These are phyloP conservation scores for Palloptera scutellata DNA, from an alignment of 2,888 invertebrate genomes.

Conservation along the genomic window DNA sequence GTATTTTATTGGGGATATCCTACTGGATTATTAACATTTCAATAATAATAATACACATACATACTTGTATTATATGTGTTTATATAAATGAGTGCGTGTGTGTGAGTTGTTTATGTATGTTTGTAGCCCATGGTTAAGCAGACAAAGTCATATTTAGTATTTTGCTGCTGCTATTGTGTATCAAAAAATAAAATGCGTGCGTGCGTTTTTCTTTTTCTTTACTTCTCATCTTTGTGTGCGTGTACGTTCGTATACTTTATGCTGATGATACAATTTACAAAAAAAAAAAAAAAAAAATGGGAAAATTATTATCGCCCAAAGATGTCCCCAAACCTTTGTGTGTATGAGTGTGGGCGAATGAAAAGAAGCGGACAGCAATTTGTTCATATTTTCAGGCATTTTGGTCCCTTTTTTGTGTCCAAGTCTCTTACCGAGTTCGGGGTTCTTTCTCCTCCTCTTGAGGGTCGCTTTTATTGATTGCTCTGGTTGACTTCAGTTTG, in stretches of 20 bases:
- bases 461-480: too few species aligned
- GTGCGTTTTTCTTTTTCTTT: not conserved
- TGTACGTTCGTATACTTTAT: conserved; percentile 25
- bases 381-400: too few species aligned
- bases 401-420: too few species aligned
- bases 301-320: conserved; percentile 7
- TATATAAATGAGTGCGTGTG: not conserved
- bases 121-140: conserved; percentile 7
- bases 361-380: too few species aligned
- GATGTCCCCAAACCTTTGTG: not conserved
- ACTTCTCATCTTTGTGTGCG: not conserved
- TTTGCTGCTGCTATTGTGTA: conserved; percentile 13
- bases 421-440: too few species aligned
- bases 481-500: too few species aligned
- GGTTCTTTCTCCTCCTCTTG: too few species aligned
- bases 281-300: conserved; percentile 2
- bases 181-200: conserved; percentile 17
- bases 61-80: not conserved
- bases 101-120: conserved; percentile 21
- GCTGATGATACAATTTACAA: conserved; percentile 45
- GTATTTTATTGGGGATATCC: conserved; percentile 40
- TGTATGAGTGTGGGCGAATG: not conserved
- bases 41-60: conserved; percentile 42
- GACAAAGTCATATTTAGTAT: conserved; percentile 43
- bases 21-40: conserved; percentile 58